Percentiles rank a stretch among this genome's conserved stretches.
These are phyloP conservation scores for Eurystomus gularis DNA, from an alignment of 2,113 vertebrate species.

Conservation along the genomic window DNA sequence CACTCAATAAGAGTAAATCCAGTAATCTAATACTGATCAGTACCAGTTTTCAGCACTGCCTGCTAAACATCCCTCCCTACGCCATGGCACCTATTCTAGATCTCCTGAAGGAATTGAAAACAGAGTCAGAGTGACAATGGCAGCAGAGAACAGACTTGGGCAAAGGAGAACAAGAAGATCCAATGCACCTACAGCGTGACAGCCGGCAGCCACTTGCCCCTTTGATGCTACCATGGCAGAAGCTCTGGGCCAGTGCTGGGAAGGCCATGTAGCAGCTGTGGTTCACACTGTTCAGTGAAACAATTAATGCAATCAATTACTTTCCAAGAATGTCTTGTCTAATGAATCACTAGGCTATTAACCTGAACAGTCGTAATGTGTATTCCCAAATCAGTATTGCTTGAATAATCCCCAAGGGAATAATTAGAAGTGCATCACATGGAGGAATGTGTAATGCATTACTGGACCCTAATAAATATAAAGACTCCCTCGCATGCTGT, in stretches of 20 bases:
- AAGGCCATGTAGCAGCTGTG: not conserved
- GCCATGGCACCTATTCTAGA: not conserved
- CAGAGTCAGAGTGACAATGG: not conserved
- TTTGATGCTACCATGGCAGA: not conserved
- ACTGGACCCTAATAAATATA: not conserved
- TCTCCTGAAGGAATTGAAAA: not conserved
- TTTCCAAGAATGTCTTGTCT: slow-evolving; percentile 16
- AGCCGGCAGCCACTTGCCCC: not conserved
- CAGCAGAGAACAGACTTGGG: not conserved
- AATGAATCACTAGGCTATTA: slow-evolving; percentile 45
- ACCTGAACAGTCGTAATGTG: not conserved
- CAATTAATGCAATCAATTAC: slow-evolving; percentile 25
- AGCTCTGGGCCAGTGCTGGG: not conserved
- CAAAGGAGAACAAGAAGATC: not conserved
- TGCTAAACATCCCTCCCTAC: not conserved
- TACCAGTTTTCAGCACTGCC: not conserved
- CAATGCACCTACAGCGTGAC: not conserved
- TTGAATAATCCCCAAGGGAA: slow-evolving; percentile 13
- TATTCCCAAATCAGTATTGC: not conserved
- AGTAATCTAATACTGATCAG: not conserved
- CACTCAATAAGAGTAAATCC: not conserved
- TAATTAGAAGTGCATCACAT: not conserved
- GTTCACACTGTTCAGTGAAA: not conserved
- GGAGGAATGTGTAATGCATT: not conserved
- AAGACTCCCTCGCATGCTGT: not conserved